phyloP scores from a whole-genome alignment of 2,113 vertebrate genomes.

The Saccopteryx bilineata region DNA sequence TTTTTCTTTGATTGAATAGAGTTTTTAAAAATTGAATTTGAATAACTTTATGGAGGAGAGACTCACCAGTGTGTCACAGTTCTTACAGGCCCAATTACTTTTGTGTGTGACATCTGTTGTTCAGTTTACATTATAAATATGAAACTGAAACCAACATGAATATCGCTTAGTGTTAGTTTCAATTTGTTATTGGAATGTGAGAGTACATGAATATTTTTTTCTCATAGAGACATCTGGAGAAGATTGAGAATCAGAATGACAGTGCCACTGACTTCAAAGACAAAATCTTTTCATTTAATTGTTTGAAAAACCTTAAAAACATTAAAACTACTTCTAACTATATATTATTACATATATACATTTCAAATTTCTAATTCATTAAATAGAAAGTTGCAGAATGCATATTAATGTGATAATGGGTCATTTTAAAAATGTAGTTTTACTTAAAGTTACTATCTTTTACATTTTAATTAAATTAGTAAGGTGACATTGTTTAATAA shows the following conservation, averaged over 20 bases:
- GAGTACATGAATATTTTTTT: neutral
- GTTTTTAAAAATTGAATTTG: slow-evolving; percentile 48
- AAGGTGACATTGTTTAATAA: neutral
- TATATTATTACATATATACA: neutral
- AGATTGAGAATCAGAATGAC: neutral
- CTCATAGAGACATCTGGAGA: neutral
- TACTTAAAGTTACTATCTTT: neutral
- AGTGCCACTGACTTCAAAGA: neutral
- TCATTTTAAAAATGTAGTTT: neutral
- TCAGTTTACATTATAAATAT: neutral
- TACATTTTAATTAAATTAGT: neutral
- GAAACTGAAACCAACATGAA: neutral
- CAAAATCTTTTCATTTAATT: neutral
- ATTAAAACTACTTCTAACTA: slow-evolving; percentile 25
- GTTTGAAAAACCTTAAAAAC: slow-evolving; percentile 46
- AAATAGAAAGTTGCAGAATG: neutral
- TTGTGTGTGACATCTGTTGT: neutral
- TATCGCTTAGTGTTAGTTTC: neutral
- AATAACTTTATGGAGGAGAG: neutral
- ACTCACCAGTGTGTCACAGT: neutral
- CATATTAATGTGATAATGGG: neutral
- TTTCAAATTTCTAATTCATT: neutral
- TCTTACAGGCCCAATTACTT: neutral
- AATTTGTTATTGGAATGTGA: neutral
- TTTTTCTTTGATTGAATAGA: slow-evolving; percentile 14